Evolutionary conservation across 2,113 vertebrate genomes (phyloP), one percentile per base, ranked within the genome.

Genomic region (Centropus unirufus): DNA sequence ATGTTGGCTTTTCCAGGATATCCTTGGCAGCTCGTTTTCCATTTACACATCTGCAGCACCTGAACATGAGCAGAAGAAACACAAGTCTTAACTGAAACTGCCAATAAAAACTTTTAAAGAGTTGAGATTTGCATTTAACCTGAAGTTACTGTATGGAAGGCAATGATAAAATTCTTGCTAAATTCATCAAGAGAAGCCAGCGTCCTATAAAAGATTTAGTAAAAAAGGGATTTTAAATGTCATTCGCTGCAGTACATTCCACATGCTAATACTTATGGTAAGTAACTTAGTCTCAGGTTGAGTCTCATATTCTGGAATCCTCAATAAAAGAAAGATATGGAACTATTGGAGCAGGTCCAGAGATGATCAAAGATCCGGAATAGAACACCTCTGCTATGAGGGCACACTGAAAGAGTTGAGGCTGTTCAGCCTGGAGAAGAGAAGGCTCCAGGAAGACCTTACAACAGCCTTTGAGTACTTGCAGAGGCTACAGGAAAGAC

Each of bases 11-110:
- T 75, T 94, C 98, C 80, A 98, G 78, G 32, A 98, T 51, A 30
- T 98, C 98, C 93, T 97, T 98, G n/a, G 97, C 80, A 15, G 97
- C 92, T 94, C 98, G 98, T 78, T 97, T 98, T 14, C 97, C 97
- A 91, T 95, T 97, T 62, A 99, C 92, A 40, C 98, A 99, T 84
- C 96, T 97, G 96, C 98, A 99, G 97, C 99, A 99, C 91, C 99
- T 99, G 92, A 52, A 96, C 18, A 87, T 23, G 26, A 59, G 24
- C 39, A 94, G 68, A 88, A 70, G 8, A 72, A 75, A 62, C 10
- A 76, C 19, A 63, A 64, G 5, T 11, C 24, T 58, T 51, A 72
- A 39, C 2, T 68, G 34, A 59, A 89, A 40, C 5, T 59, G 49
- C 6, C 29, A 64, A 24, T 7, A 58, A 46, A 64, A 79, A 5